Evolutionary conservation across 2,797 vertebrate species (phyloP).

Genomic region (Lophius americanus): DNA sequence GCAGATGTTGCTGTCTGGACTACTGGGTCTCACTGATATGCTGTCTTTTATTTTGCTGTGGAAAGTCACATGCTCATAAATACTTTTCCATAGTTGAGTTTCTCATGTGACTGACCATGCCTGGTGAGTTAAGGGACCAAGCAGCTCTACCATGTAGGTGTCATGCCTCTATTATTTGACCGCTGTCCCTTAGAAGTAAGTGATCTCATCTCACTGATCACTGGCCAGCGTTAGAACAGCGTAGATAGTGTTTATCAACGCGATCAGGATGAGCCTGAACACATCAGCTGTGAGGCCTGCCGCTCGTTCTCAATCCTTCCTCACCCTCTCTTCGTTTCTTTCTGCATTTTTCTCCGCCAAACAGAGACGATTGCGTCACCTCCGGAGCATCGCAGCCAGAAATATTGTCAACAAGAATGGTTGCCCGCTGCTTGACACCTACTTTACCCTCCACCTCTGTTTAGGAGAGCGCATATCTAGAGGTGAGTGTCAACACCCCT

Average conservation of each 20-base stretch:
- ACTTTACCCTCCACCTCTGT: slow-evolving; percentile 95
- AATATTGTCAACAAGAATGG: slow-evolving; percentile 96
- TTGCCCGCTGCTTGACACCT: slow-evolving; percentile 93
- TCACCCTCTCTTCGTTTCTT: background rate
- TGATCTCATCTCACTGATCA: background rate
- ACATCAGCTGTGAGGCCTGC: slow-evolving; percentile 12
- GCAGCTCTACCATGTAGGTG: slow-evolving; percentile 28
- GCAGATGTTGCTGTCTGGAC: background rate
- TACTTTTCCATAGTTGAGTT: background rate
- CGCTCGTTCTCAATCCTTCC: slow-evolving; percentile 5
- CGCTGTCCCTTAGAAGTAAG: slow-evolving; percentile 6
- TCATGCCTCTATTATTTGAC: slow-evolving; percentile 34
- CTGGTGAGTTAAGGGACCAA: slow-evolving; percentile 20
- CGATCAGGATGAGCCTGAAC: slow-evolving; percentile 13
- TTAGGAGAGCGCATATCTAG: slow-evolving; percentile 85
- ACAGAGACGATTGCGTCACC: slow-evolving; percentile 94
- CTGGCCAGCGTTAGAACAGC: background rate
- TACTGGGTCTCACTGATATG: background rate
- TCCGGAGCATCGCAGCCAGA: slow-evolving; percentile 94
- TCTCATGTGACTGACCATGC: slow-evolving; percentile 51
- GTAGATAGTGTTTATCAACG: background rate
- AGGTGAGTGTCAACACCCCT: slow-evolving; percentile 80
- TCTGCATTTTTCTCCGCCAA: background rate
- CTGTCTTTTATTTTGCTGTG: background rate
- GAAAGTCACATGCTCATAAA: slow-evolving; percentile 7